These are phyloP conservation scores for Spisula solida DNA, from an alignment of 2,888 invertebrate genomes.

Conservation along the genomic window DNA sequence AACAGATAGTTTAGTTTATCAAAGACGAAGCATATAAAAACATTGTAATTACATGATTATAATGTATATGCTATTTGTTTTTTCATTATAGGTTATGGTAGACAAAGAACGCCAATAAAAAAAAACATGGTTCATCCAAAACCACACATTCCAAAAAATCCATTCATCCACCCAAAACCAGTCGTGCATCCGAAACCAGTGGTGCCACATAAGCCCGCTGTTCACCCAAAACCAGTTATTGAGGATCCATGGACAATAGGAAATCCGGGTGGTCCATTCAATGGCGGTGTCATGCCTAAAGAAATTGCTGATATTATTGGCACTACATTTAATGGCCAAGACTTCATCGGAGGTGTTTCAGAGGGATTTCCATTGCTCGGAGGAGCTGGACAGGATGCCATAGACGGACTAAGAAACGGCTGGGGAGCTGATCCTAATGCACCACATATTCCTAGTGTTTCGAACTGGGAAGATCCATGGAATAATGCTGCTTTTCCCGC, in stretches of 20 bases:
- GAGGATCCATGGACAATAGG: background rate
- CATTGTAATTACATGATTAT: background rate
- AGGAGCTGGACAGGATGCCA: slow-evolving; percentile 15
- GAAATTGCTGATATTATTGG: slow-evolving; percentile 48
- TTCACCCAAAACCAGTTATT: background rate
- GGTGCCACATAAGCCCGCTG: background rate
- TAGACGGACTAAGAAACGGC: slow-evolving; percentile 50
- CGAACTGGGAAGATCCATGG: slow-evolving; percentile 56
- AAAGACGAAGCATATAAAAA: background rate
- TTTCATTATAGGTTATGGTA: background rate
- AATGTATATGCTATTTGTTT: background rate
- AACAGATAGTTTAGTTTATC: no score
- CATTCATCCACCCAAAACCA: background rate
- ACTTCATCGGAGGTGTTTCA: slow-evolving; percentile 41
- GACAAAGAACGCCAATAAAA: background rate
- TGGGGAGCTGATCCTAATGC: slow-evolving; percentile 48
- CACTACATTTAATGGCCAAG: slow-evolving; percentile 43
- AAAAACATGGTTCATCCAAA: background rate
- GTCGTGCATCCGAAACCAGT: background rate
- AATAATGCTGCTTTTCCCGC: slow-evolving; percentile 35
- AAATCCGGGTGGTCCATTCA: background rate
- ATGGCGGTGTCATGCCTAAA: slow-evolving; percentile 27
- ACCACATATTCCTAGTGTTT: slow-evolving; percentile 32
- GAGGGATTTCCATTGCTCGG: slow-evolving; percentile 57
- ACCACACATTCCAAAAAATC: background rate